Evolutionary conservation across 1,140 invertebrate species (phyloP).

Genomic region (Lucilia sericata): DNA sequence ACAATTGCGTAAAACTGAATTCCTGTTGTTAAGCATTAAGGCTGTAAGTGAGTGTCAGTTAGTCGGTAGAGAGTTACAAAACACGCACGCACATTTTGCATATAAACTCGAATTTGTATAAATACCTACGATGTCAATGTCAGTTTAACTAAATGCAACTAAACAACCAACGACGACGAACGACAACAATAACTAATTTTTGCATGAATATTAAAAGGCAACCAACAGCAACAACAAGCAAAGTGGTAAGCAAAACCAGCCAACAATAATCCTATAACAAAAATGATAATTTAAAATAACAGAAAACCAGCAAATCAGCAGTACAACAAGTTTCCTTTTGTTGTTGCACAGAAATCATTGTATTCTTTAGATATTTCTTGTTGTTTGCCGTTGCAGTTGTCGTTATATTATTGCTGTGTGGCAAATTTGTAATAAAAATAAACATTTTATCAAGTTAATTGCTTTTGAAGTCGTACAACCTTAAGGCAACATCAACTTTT

Average conservation of each 20-base stretch:
- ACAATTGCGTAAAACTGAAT: too few relatives aligned
- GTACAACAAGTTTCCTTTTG: conserved; percentile 5
- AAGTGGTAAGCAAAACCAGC: neutral
- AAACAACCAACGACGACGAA: neutral
- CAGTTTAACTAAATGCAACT: neutral
- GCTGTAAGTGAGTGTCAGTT: too few relatives aligned
- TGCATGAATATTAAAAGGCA: conserved; percentile 8
- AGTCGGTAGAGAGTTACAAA: too few relatives aligned
- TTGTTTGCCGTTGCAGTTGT: neutral
- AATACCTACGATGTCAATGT: conserved; percentile 13
- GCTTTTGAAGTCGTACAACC: conserved; percentile 15
- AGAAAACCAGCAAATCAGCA: neutral
- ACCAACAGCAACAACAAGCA: neutral
- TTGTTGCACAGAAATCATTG: neutral
- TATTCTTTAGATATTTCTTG: neutral
- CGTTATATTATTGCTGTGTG: conserved; percentile 14
- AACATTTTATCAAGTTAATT: conserved; percentile 29
- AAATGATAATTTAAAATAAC: too few relatives aligned
- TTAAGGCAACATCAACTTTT: neutral
- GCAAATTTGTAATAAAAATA: conserved; percentile 27
- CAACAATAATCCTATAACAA: neutral
- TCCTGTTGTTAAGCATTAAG: too few relatives aligned
- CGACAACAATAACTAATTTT: neutral
- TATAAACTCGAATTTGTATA: neutral
- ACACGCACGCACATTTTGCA: neutral